Base-by-base conservation (phyloP, 2,797 vertebrate genomes). In the Cheracebus regulus region DNA sequence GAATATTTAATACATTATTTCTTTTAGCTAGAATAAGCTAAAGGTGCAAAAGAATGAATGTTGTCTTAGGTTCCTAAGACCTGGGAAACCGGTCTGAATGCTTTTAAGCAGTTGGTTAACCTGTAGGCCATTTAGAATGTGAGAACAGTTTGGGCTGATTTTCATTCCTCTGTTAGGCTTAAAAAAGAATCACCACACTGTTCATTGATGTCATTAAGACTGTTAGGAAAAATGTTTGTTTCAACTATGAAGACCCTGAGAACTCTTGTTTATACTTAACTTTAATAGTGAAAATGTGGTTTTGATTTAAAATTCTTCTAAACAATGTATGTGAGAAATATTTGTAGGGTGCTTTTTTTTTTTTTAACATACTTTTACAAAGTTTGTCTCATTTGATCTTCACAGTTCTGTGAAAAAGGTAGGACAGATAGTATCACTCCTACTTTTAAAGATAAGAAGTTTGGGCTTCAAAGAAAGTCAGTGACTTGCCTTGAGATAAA, bases 351-450 rank as follows among this genome's bases (percentile, higher is more conserved):
- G n/a, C 44, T 96, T 93, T 97, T 88, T 89, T 75, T 17, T 1
- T 4, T 57, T 58, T 58, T 58, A 3, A 48, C 28, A 82, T n/a
- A 61, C 36, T 33, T 86, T 50, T 57, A 90, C 48, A 83, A 75
- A 91, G 52, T 82, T 79, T 76, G 30, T 95, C 80, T 96, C 64
- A 81, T 97, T 96, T 97, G 84, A 89, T 89, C 73, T 55, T 97
- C 61, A 86, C 73, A 96, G 14, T 88, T 96, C 61, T 92, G 36
- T 93, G 41, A 46, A 89, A 90, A 95, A 95, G 41, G 46, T 67
- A 90, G 48, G 80, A 75, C 20, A 61, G 36, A 61, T 92, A 57
- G 57, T 90, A 72, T 90, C 36, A 84, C 15, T 84, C 39, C 78
- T 93, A 26, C 39, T 88, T 64, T 70, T 79, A 70, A 86, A 88